These are phyloP conservation scores for Echeneis naucrates DNA, from an alignment of 2,797 vertebrate species.

Conservation along the genomic window DNA sequence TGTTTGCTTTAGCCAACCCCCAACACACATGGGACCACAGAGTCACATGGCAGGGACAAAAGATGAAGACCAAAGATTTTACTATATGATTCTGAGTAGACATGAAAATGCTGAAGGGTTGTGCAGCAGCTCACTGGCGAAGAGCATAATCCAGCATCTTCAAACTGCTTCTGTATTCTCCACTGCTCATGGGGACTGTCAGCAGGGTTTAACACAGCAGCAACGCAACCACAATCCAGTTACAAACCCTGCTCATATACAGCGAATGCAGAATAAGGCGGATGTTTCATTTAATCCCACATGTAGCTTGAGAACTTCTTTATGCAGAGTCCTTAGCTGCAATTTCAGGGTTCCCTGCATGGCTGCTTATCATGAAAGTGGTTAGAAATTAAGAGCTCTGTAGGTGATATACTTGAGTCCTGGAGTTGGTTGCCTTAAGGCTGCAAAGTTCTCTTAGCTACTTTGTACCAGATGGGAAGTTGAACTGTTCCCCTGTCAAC, in stretches of 20 bases:
- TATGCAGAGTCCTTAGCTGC: conserved; percentile 64
- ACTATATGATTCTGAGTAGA: conserved; percentile 36
- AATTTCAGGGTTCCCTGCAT: conserved; percentile 69
- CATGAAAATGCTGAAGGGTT: conserved; percentile 49
- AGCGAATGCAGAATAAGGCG: conserved; percentile 54
- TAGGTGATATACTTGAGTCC: conserved; percentile 72
- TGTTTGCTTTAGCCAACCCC: conserved; percentile 2
- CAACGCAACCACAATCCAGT: conserved; percentile 46
- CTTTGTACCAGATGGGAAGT: conserved; percentile 68
- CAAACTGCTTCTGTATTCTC: conserved; percentile 46
- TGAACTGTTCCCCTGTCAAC: conserved; percentile 60
- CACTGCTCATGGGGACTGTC: conserved; percentile 62
- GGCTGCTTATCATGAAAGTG: conserved; percentile 72
- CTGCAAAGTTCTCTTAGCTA: conserved; percentile 65
- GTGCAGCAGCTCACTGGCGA: conserved; percentile 51
- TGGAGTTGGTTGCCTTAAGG: conserved; percentile 62
- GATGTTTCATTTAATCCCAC: conserved; percentile 63
- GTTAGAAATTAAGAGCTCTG: conserved; percentile 74
- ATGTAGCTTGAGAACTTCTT: conserved; percentile 58
- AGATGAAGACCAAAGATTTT: conserved; percentile 27
- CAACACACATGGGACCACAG: conserved; percentile 14
- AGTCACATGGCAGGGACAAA: conserved; percentile 18
- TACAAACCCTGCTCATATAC: conserved; percentile 51
- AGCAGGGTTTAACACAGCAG: conserved; percentile 63
- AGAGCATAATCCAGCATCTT: conserved; percentile 60